Evolutionary conservation across 2,797 vertebrate genomes (phyloP).

Genomic region (Sebastes baramenuke): DNA sequence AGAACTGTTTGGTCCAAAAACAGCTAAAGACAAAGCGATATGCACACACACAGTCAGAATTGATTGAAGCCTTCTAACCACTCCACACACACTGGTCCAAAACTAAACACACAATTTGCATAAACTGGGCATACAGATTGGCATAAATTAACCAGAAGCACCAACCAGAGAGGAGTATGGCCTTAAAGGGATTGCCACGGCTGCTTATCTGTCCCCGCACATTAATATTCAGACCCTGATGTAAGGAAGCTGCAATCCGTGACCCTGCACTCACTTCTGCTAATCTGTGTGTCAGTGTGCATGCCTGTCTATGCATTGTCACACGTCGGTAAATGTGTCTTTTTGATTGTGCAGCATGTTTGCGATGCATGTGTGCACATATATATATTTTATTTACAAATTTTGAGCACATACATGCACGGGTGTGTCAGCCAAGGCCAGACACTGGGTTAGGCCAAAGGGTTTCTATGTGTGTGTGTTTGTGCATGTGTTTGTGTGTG

Average conservation of each 20-base stretch:
- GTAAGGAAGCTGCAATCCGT: conserved; percentile 75
- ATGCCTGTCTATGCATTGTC: conserved; percentile 28
- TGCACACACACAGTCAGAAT: conserved; percentile 1
- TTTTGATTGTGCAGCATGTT: neutral
- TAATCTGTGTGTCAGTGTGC: conserved; percentile 37
- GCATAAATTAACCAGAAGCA: conserved; percentile 73
- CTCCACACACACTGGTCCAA: conserved; percentile 7
- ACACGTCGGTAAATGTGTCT: conserved; percentile 10
- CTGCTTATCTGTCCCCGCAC: conserved; percentile 78
- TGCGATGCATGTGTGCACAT: neutral
- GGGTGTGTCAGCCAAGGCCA: neutral
- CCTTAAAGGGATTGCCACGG: conserved; percentile 81
- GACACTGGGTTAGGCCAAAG: neutral
- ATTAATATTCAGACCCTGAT: conserved; percentile 83
- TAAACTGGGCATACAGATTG: conserved; percentile 36
- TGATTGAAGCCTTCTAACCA: conserved; percentile 33
- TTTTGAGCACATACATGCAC: neutral
- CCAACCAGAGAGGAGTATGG: conserved; percentile 48
- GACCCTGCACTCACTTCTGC: conserved; percentile 66
- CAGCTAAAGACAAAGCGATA: neutral
- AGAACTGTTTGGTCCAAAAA: too few species aligned
- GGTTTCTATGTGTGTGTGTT: neutral
- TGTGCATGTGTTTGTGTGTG: conserved; percentile 24
- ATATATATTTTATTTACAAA: neutral
- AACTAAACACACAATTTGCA: conserved; percentile 46